A percentile compares a stretch with the other conserved stretches of the same genome.
These are phyloP conservation scores for Dinocampus coccinellae DNA, from an alignment of 2,888 invertebrate genomes.

Conservation along the genomic window DNA sequence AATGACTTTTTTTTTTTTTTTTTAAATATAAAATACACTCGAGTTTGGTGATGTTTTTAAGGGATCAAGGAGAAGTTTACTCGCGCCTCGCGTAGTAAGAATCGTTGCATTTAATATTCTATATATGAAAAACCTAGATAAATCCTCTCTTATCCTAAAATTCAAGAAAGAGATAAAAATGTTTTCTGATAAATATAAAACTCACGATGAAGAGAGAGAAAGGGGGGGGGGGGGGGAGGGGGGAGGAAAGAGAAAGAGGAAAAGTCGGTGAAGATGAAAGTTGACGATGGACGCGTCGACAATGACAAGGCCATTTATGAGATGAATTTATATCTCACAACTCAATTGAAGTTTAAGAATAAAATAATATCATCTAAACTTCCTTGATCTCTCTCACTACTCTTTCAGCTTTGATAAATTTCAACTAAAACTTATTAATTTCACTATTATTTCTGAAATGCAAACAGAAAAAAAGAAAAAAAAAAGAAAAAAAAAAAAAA, in stretches of 20 bases:
- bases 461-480: background rate
- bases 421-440: background rate
- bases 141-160: background rate
- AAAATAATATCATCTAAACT: slow-evolving; percentile 7
- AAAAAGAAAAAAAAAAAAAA: background rate
- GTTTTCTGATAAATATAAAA: background rate
- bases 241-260: background rate
- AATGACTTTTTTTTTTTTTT: background rate
- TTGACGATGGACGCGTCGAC: slow-evolving; percentile 3
- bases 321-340: slow-evolving; percentile 16
- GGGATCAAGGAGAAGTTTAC: background rate
- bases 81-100: background rate
- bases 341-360: slow-evolving; percentile 4
- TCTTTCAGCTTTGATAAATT: slow-evolving; percentile 8
- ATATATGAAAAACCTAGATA: background rate
- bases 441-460: background rate
- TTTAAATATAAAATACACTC: background rate
- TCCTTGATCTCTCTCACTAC: slow-evolving; percentile 2
- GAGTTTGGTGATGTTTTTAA: background rate
- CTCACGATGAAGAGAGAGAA: background rate
- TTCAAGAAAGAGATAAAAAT: background rate
- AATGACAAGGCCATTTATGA: slow-evolving; percentile 9
- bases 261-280: background rate
- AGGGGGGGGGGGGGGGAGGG: background rate
- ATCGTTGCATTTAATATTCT: background rate